Base-by-base conservation (phyloP, 2,888 invertebrate genomes). In the Ephialtes manifestator region DNA sequence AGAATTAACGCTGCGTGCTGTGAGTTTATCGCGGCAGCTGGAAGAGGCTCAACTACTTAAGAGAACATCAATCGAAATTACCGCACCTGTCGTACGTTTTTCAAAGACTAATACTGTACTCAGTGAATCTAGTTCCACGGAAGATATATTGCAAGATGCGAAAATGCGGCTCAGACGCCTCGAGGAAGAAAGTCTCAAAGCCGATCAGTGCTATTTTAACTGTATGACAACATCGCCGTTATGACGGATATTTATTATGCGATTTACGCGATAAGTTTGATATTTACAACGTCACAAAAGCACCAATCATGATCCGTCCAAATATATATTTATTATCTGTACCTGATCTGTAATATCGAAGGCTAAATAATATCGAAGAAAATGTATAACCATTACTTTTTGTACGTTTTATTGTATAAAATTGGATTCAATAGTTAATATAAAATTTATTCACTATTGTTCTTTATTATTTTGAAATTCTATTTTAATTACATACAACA, bases 401-500 rank as follows among this genome's bases (percentile, higher is more conserved):
- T 83, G 86, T 89, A 87, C 70, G 90, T 83, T 89, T 93, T 92
- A 91, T 92, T 92, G 90, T 91, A 92, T 91, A 92, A 92, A 93
- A 91, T 89, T 90, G 90, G 90, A 91, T 91, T 89, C 91, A 90
- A 90, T 83, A 92, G 90, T 90, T 91, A 91, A 90, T 93, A 92
- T 93, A 93, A 92, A 93, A 93, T 92, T 91, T 93, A 91, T 90
- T 90, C 90, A 89, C 92, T 93, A 93, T 88, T 84, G 82, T 84
- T 88, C 87, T 89, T 86, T 85, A 85, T 87, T 87, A 87, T 84
- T 85, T 76, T 89, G 89, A 89, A 91, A 90, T 89, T 91, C 91
- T 93, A 93, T 90, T 90, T 90, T 92, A 90, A 93, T 93, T 93
- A 94, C 94, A 93, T 93, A 92, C 91, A 93, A 93, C 93, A 94